Evolutionary conservation across 1,140 invertebrate genomes (phyloP), one percentile per base, ranked within the genome.

Genomic region (Anagrus nilaparvatae): DNA sequence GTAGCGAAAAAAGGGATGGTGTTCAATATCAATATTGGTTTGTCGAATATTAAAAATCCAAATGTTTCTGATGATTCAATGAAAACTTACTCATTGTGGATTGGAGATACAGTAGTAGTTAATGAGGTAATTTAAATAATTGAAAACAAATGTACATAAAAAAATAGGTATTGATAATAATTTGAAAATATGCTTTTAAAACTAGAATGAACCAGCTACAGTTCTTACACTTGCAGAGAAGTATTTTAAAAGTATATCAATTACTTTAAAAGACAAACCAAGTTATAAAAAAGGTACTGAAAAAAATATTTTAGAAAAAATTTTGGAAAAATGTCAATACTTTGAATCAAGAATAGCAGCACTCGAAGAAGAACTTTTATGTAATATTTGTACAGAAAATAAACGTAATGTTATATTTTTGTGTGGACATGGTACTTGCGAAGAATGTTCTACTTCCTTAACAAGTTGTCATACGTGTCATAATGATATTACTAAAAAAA

Each of bases 61-160:
- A 79, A 84, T 23, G 81, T 87, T 1, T 75, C 77, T 19, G 90
- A 97, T 28, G 83, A 87, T 50, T 79, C 84, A 61, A 81, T 82
- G 43, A 96, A 97, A 76, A 80, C 70, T 4, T 96, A 97, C 65
- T 92, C 95, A 2, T 69, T 99, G 0, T 98, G 96, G 56, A 77
- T 99, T 51, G 95, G 94, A 13, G 96, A 99, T 67, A 99, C 95
- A 14, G 91, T 97, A 20, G 60, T 95, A 43, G 88, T 97, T 1
- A 92, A 89, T 63, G 89, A 93, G 54, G 84, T 78, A 63, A 55
- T 49, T n/a, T 33, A 17, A 18, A 3, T 16, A 27, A 21, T 28
- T 28, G n/a, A 13, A 25, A 46, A 12, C 33, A 17, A 18, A n/a
- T 18, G 10, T 30, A 18, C 20, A n/a, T 37, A 32, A 23, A 24